Evolutionary conservation across 2,888 invertebrate species (phyloP), one percentile per base, ranked within the genome.

Genomic region (Melinopterus prodromus): DNA sequence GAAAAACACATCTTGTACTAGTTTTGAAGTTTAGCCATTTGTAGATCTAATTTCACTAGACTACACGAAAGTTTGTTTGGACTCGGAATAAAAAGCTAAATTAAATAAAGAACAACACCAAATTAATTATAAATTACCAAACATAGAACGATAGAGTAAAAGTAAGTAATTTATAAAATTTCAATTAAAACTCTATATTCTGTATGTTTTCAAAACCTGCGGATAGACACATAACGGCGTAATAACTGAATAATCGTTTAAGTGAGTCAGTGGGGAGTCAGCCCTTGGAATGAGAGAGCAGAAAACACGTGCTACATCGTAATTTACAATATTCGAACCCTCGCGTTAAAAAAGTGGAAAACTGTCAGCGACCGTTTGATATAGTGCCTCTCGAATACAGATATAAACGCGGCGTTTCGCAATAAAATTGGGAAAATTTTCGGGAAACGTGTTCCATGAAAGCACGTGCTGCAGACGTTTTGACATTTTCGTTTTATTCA

Each of bases 231-330:
- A 53, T 53, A 53, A 53, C 12, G 53, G 7, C 53, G 53, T 53
- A 4, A 53, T 53, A 53, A 53, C 53, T 9, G 12, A 53, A 53
- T 53, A 53, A 53, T 53, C 53, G 53, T 53, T 53, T 12, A 53
- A 12, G 7, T 7, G 53, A 53, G 53, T 53, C 12, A 12, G 53
- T 7, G 53, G 53, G 53, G 53, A 53, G 9, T 12, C 53, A 53
- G 53, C 53, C 53, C 53, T 53, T 9, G 53, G 9, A 53, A 53
- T 53, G 53, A 53, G 53, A 53, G 53, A 9, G 53, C 53, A 53
- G 53, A 53, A 53, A 53, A 53, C 53, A 53, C 53, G 53, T 53
- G 53, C 53, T 53, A 53, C 53, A 53, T 53, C 53, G 53, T 53
- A 53, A 53, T 53, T 53, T 53, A 53, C 53, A 53, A 53, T 53